Percentiles rank a stretch among this genome's conserved stretches.
These are phyloP conservation scores for Glareola pratincola DNA, from an alignment of 2,113 vertebrate species.

Conservation along the genomic window DNA sequence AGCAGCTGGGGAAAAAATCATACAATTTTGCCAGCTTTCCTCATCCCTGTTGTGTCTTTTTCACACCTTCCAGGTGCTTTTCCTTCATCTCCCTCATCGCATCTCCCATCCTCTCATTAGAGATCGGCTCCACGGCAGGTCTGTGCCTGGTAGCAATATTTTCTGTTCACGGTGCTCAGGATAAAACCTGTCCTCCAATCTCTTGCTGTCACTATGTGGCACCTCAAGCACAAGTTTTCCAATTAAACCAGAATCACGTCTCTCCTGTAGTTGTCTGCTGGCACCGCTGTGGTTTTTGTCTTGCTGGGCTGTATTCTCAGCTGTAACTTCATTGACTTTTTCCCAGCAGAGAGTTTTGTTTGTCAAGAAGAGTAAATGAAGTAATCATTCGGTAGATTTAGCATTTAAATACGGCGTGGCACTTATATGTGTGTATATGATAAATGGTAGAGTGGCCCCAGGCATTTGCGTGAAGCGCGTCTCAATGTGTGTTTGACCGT, in stretches of 20 bases:
- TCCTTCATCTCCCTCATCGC: not conserved
- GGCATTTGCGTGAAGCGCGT: conserved; percentile 55
- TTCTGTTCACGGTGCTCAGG: conserved; percentile 56
- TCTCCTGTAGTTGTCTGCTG: not conserved
- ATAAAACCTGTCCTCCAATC: conserved; percentile 23
- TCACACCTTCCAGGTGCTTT: conserved; percentile 8
- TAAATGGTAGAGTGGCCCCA: conserved; percentile 32
- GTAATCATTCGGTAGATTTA: conserved; percentile 17
- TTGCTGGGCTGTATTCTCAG: not conserved
- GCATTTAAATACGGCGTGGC: conserved; percentile 65
- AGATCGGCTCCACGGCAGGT: not conserved
- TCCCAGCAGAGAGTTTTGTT: conserved; percentile 28
- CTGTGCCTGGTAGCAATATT: conserved; percentile 52
- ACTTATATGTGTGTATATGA: conserved; percentile 55
- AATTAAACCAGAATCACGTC: not conserved
- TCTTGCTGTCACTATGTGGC: conserved; percentile 47
- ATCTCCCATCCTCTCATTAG: not conserved
- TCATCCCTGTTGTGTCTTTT: not conserved
- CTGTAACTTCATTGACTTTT: not conserved
- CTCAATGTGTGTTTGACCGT: conserved; percentile 61
- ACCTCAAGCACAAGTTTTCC: conserved; percentile 64
- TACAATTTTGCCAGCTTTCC: not conserved
- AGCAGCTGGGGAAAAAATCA: not conserved
- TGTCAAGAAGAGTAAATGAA: conserved; percentile 32
- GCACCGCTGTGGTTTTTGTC: not conserved